A percentile compares a stretch with the other conserved stretches of the same genome.
Evolutionary conservation across 1,140 invertebrate genomes (phyloP).

Genomic region (Pissodes strobi): DNA sequence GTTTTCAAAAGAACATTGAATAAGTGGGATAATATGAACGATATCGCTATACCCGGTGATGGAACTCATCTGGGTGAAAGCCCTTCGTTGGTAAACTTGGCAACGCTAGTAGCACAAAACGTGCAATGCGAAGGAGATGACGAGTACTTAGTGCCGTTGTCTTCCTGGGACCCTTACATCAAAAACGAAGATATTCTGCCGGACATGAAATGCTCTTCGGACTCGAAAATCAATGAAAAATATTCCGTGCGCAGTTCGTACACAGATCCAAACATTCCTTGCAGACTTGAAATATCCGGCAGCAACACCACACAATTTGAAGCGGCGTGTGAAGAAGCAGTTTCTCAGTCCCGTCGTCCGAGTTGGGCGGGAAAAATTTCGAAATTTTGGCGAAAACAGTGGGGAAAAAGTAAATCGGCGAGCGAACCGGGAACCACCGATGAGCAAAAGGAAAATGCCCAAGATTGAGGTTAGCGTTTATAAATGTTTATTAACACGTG

Average conservation of each 20-base stretch:
- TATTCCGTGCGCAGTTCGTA: neutral
- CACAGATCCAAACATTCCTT: slow-evolving; percentile 14
- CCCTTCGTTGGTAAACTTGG: slow-evolving; percentile 52
- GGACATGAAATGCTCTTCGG: slow-evolving; percentile 20
- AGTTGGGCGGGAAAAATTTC: slow-evolving; percentile 45
- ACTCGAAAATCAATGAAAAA: slow-evolving; percentile 24
- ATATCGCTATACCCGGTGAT: slow-evolving; percentile 50
- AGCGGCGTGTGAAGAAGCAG: neutral
- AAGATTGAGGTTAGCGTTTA: slow-evolving; percentile 32
- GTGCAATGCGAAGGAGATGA: slow-evolving; percentile 33
- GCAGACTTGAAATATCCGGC: neutral
- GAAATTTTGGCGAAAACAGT: slow-evolving; percentile 42
- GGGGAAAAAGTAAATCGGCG: slow-evolving; percentile 22
- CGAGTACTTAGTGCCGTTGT: slow-evolving; percentile 51
- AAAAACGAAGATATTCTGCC: slow-evolving; percentile 28
- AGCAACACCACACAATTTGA: neutral
- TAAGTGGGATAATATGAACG: slow-evolving; percentile 50
- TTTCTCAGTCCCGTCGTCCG: neutral
- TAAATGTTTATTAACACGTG: too few species aligned
- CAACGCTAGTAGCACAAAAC: slow-evolving; percentile 47
- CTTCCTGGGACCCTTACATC: slow-evolving; percentile 49
- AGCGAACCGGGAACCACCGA: neutral
- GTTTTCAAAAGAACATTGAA: slow-evolving; percentile 40
- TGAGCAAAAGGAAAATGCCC: slow-evolving; percentile 12
- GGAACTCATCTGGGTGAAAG: slow-evolving; percentile 51